phyloP scores from a whole-genome alignment of 2,113 vertebrate species.

The Trogon surrucura region DNA sequence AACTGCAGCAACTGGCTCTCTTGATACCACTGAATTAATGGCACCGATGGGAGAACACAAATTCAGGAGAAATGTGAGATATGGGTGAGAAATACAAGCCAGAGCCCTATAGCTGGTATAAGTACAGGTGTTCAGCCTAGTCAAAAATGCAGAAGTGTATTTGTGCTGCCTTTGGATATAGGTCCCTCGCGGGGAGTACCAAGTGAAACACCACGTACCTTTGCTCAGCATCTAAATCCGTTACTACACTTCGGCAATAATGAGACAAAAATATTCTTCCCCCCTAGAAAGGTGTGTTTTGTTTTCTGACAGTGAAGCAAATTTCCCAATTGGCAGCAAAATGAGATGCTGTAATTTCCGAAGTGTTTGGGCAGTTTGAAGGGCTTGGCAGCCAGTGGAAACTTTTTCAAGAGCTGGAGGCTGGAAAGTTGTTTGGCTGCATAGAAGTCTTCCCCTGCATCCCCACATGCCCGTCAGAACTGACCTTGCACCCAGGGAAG shows the following conservation, averaged over 20 bases:
- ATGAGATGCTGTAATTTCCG: background rate
- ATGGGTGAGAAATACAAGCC: background rate
- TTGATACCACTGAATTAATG: background rate
- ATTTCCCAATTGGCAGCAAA: constrained; percentile 9
- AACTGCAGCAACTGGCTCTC: background rate
- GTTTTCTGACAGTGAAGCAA: background rate
- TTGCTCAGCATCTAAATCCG: background rate
- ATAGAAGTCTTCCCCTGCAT: background rate
- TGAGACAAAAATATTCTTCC: background rate
- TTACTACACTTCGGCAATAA: background rate
- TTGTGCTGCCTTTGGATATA: background rate
- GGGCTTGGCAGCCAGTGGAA: constrained; percentile 4
- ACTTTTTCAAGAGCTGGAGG: background rate
- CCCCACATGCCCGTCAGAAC: background rate
- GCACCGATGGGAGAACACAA: background rate
- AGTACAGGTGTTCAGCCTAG: background rate
- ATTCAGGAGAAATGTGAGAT: background rate
- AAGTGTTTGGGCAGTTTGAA: background rate
- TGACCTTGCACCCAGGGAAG: background rate
- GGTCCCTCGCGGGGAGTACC: background rate
- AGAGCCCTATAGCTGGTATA: background rate
- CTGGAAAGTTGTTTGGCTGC: background rate
- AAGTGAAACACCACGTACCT: background rate
- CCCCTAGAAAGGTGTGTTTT: background rate
- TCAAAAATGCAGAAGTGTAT: background rate